phyloP scores from a whole-genome alignment of 2,888 invertebrate genomes.

The Hyposoter didymator region DNA sequence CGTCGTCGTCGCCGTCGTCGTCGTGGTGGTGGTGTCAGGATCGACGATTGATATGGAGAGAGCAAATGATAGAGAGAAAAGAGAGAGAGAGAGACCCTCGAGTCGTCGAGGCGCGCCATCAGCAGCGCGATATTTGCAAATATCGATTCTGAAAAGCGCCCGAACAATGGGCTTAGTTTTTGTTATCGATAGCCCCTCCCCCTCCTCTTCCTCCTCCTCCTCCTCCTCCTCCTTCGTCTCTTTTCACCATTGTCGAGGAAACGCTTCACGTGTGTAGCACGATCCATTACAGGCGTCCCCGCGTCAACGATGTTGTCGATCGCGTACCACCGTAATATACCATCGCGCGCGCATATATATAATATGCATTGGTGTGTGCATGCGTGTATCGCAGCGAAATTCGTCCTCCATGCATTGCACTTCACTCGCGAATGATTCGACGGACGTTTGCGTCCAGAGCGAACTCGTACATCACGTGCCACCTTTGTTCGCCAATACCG shows the following conservation, averaged over 20 bases:
- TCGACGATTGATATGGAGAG: constrained; percentile 1
- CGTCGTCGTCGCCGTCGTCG: constrained; percentile 62
- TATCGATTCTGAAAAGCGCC: constrained; percentile 84
- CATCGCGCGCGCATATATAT: constrained; percentile 11
- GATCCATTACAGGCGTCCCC: constrained; percentile 54
- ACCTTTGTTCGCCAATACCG: constrained; percentile 29
- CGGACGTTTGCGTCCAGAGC: constrained; percentile 55
- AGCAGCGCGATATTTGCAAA: constrained; percentile 80
- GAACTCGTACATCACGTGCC: constrained; percentile 31
- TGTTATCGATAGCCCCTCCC: constrained; percentile 80
- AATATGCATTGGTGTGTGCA: not conserved
- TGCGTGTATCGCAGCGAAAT: constrained; percentile 22
- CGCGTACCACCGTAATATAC: constrained; percentile 51
- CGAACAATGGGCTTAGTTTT: constrained; percentile 84
- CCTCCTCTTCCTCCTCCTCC: constrained; percentile 70
- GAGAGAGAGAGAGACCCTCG: constrained; percentile 37
- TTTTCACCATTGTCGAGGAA: constrained; percentile 67
- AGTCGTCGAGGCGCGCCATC: constrained; percentile 60
- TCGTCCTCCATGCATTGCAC: constrained; percentile 61
- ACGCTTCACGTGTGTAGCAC: constrained; percentile 56
- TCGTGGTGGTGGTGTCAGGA: constrained; percentile 59
- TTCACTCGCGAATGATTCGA: constrained; percentile 51
- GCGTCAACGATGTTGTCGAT: constrained; percentile 66
- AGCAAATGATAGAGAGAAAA: constrained; percentile 57
- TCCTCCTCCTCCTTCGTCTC: constrained; percentile 69